Base-by-base conservation (phyloP, 2,113 vertebrate genomes). In the Corythoichthys haematopterus region DNA sequence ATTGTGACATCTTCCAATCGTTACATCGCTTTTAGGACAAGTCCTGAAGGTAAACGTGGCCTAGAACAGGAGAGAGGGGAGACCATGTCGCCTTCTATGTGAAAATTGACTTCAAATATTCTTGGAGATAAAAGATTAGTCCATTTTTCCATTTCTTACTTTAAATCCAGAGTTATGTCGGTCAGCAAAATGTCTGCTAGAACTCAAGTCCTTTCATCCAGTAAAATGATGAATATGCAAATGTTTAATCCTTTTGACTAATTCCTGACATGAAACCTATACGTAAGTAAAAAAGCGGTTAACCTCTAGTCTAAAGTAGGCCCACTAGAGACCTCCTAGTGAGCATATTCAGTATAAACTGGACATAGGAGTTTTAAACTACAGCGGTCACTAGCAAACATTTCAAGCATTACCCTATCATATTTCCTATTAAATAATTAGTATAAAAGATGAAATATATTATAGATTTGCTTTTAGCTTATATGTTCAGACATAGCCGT, bases 1-100 rank as follows among this genome's bases (percentile, higher is more conserved):
- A 75, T 76, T 78, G 75, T 72, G 28, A 16, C 52, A 58, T 65
- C 69, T 15, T 14, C 57, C 37, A 47, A 55, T 64, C 55, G 38
- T 55, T 68, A 36, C 33, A 7, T 35, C 11, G 37, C 66, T 69
- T 60, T 33, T 53, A 67, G 55, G 52, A 48, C 66, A 61, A 67
- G 67, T 65, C 72, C 68, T 72, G 3, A 46, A 67, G 15, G 64
- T 67, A 28, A 13, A 51, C 1, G n/a, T 61, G 51, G 46, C 63
- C 52, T 4, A 0, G 11, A 50, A 53, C 4, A 14, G 55, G 12
- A 57, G 33, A 43, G 6, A 36, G 55, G 12, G 35, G 33, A 43
- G 6, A 36, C 33, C 33, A 36, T 2, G 55, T 13, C 2, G 28
- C 33, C 33, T 13, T 57, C 55, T 57, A 36, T 36, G 12, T 4